These are phyloP conservation scores for Xanthostigma xanthostigma DNA, from an alignment of 2,888 invertebrate genomes.

Conservation along the genomic window DNA sequence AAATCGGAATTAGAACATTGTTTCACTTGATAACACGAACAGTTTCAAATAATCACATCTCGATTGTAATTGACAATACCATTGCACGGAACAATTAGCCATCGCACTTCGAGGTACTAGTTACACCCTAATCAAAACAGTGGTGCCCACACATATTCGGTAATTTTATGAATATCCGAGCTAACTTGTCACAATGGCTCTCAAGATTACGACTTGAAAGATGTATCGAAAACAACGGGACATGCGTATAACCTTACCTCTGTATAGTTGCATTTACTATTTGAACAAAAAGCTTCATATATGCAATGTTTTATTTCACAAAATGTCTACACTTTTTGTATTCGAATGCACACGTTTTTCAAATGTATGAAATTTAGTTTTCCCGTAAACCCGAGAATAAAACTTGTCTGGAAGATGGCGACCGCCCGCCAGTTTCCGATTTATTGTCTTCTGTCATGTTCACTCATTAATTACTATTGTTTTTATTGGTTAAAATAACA, in stretches of 20 bases:
- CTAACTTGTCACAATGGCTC: conserved; percentile 9
- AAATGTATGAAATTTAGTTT: conserved; percentile 12
- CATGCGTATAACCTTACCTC: conserved; percentile 9
- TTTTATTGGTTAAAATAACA: no score
- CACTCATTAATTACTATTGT: conserved; percentile 20
- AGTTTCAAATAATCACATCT: no score
- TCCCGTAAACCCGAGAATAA: conserved; percentile 25
- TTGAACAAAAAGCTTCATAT: conserved; percentile 2
- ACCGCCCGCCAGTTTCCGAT: conserved; percentile 33
- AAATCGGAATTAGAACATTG: background rate
- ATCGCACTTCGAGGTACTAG: no score
- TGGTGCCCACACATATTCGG: no score
- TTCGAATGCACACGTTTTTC: conserved; percentile 7
- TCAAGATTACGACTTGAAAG: conserved; percentile 10
- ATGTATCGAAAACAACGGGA: conserved; percentile 6
- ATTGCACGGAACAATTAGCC: no score
- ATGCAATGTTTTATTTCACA: conserved; percentile 6
- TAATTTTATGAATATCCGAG: background rate
- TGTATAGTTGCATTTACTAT: conserved; percentile 3
- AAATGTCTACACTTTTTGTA: conserved; percentile 8
- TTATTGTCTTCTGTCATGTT: conserved; percentile 32
- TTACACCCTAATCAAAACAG: no score
- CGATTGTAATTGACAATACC: no score
- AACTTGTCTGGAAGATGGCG: conserved; percentile 43
- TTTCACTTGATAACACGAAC: no score